Conservation (phyloP, 2,797 vertebrate genomes). For the Petrocephalus schoutedeni region DNA sequence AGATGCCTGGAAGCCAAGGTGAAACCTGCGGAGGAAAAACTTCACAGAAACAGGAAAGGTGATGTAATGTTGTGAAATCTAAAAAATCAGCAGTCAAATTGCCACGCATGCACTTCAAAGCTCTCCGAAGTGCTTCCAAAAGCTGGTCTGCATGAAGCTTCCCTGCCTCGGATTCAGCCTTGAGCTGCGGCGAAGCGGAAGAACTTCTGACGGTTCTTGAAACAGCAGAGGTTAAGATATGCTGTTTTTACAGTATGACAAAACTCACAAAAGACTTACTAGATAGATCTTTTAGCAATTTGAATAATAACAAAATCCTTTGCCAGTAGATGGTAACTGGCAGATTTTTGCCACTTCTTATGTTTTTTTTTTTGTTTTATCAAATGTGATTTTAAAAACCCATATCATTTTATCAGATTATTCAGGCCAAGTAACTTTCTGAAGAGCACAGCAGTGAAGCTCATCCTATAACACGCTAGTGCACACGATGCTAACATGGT, state of each 20-base stretch:
- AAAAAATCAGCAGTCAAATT: slow-evolving; percentile 14
- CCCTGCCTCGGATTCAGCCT: not conserved
- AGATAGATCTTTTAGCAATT: not conserved
- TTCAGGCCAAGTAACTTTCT: slow-evolving; percentile 2
- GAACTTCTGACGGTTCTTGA: slow-evolving; percentile 5
- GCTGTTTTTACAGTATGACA: slow-evolving; percentile 6
- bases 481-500: not conserved
- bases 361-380: not conserved
- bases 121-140: not conserved
- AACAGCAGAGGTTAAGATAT: not conserved
- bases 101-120: slow-evolving; percentile 9
- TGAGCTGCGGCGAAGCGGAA: not conserved
- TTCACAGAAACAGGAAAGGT: not conserved
- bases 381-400: not conserved
- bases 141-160: not conserved
- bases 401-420: not conserved
- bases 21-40: not conserved
- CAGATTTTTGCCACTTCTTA: not conserved
- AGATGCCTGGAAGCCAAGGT: slow-evolving; percentile 2
- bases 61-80: slow-evolving; percentile 17
- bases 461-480: not conserved
- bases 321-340: not conserved
- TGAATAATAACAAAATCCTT: slow-evolving; percentile 6
- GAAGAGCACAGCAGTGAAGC: not conserved
- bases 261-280: slow-evolving; percentile 4